Evolutionary conservation across 2,797 vertebrate species (phyloP).

Genomic region (Diceros bicornis): DNA sequence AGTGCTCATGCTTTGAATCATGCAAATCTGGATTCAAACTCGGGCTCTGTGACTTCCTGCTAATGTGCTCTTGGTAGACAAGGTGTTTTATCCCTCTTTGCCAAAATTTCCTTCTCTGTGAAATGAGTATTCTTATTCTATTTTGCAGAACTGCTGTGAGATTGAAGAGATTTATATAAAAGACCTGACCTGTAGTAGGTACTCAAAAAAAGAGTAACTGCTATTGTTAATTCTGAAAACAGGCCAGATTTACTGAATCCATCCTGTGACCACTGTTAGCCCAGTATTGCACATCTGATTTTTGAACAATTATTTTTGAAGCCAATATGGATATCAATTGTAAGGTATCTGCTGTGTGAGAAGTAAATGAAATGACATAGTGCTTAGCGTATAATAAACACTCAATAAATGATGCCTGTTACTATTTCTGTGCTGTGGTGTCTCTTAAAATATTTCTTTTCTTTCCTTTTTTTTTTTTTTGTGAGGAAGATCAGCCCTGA

Average conservation of each 20-base stretch:
- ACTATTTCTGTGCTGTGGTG: not conserved
- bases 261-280: not conserved
- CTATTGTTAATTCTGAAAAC: not conserved
- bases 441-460: not conserved
- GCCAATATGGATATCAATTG: not conserved
- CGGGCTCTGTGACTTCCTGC: not conserved
- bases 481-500: no score
- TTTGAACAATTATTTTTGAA: not conserved
- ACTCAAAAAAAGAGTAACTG: not conserved
- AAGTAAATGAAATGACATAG: not conserved
- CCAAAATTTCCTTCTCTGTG: not conserved
- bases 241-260: not conserved
- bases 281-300: not conserved
- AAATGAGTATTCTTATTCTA: not conserved
- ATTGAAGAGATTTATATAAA: not conserved
- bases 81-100: not conserved
- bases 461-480: no score
- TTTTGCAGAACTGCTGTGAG: not conserved
- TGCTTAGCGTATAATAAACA: not conserved
- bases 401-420: not conserved
- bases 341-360: not conserved
- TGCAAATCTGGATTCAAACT: not conserved
- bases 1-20: not conserved
- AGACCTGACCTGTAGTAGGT: not conserved
- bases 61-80: not conserved